These are phyloP conservation scores for Gavia stellata DNA, from an alignment of 2,113 vertebrate genomes.

Conservation along the genomic window DNA sequence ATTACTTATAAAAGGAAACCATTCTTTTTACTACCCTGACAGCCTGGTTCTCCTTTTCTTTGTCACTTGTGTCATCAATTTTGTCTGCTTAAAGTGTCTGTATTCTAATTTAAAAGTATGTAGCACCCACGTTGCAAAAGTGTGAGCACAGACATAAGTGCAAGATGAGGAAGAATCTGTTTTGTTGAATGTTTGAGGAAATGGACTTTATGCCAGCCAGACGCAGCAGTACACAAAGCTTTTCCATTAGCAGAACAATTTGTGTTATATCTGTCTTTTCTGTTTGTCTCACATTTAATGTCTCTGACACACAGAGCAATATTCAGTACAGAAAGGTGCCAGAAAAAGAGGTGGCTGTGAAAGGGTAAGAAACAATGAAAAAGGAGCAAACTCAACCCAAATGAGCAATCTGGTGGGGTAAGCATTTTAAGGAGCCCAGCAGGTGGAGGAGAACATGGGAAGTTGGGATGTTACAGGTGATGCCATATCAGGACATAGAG, in stretches of 20 bases:
- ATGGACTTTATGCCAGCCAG: neutral
- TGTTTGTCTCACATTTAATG: neutral
- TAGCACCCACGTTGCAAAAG: neutral
- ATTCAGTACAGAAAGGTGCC: neutral
- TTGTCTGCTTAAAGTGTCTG: neutral
- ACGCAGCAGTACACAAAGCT: neutral
- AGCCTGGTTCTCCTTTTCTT: neutral
- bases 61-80: neutral
- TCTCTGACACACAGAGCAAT: neutral
- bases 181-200: neutral
- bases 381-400: neutral
- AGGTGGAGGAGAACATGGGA: neutral
- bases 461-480: neutral
- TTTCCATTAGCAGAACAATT: neutral
- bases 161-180: neutral
- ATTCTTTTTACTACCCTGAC: neutral
- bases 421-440: neutral
- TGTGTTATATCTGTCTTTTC: neutral
- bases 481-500: neutral
- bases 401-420: neutral
- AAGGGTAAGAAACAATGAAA: neutral
- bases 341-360: neutral
- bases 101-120: neutral
- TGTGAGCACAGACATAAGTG: neutral
- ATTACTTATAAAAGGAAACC: neutral